Conservation (phyloP, 2,797 vertebrate species). For the Chanos chanos region DNA sequence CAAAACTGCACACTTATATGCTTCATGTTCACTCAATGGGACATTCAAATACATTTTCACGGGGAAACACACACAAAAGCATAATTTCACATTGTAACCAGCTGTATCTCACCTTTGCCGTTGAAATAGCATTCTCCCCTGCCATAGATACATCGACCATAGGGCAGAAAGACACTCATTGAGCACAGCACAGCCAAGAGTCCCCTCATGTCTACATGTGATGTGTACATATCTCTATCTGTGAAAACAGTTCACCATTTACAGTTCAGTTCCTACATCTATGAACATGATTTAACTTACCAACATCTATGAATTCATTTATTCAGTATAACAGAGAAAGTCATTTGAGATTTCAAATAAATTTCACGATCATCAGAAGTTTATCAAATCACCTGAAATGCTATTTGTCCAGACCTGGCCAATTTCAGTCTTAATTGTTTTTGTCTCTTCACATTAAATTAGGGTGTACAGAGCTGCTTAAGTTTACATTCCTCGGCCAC, state of each 20-base stretch:
- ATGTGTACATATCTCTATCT: not conserved
- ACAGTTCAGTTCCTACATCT: not conserved
- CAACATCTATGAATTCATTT: not conserved
- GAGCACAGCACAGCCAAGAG: conserved; percentile 50
- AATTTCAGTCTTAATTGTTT: not conserved
- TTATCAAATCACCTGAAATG: not conserved
- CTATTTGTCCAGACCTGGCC: not conserved
- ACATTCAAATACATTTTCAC: not conserved
- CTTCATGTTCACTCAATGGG: too few species aligned
- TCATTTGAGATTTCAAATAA: not conserved
- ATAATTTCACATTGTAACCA: not conserved
- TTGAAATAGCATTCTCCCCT: conserved; percentile 75
- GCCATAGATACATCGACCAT: conserved; percentile 50
- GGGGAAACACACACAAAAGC: too few species aligned
- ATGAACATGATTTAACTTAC: not conserved
- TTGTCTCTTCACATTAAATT: too few species aligned
- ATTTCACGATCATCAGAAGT: not conserved
- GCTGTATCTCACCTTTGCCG: conserved; percentile 65
- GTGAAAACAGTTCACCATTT: not conserved
- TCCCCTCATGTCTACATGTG: conserved; percentile 31
- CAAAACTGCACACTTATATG: too few species aligned
- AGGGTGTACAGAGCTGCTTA: too few species aligned
- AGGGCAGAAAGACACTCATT: conserved; percentile 51
- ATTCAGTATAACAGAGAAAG: not conserved
- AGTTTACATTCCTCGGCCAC: too few species aligned